Percentiles rank a stretch among this genome's conserved stretches.
phyloP scores from a whole-genome alignment of 2,888 invertebrate genomes.

The Spisula subtruncata region DNA sequence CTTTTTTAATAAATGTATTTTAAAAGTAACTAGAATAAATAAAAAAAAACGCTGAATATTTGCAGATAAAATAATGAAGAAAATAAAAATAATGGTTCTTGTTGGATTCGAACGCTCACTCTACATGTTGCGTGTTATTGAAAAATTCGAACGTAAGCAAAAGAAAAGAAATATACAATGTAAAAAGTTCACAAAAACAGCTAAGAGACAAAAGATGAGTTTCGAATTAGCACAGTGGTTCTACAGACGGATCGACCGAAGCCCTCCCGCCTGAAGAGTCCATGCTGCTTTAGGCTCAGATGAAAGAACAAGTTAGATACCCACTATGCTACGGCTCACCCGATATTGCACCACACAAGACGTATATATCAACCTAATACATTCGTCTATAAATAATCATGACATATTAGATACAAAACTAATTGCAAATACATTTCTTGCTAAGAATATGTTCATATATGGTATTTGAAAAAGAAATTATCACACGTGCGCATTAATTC shows the following conservation, averaged over 20 bases:
- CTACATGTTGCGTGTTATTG: too few species aligned
- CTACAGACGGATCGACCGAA: constrained; percentile 1
- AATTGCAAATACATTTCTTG: too few species aligned
- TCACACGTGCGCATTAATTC: too few species aligned
- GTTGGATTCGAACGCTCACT: too few species aligned
- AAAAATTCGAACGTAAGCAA: too few species aligned
- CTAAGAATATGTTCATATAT: too few species aligned
- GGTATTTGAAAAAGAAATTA: too few species aligned
- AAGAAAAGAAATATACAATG: neutral
- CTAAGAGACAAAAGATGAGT: neutral
- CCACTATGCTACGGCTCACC: constrained; percentile 2
- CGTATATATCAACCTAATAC: neutral
- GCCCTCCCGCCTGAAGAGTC: neutral
- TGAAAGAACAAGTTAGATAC: neutral
- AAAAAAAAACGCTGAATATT: too few species aligned
- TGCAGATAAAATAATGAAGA: too few species aligned
- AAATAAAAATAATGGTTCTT: too few species aligned
- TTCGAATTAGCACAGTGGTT: neutral
- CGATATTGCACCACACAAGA: neutral
- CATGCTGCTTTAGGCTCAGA: constrained; percentile 11
- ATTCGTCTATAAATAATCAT: neutral
- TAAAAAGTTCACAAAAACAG: neutral
- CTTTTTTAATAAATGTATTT: too few species aligned
- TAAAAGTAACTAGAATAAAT: too few species aligned
- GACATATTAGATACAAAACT: neutral